phyloP scores from a whole-genome alignment of 2,113 vertebrate species.

The Gila orcuttii region DNA sequence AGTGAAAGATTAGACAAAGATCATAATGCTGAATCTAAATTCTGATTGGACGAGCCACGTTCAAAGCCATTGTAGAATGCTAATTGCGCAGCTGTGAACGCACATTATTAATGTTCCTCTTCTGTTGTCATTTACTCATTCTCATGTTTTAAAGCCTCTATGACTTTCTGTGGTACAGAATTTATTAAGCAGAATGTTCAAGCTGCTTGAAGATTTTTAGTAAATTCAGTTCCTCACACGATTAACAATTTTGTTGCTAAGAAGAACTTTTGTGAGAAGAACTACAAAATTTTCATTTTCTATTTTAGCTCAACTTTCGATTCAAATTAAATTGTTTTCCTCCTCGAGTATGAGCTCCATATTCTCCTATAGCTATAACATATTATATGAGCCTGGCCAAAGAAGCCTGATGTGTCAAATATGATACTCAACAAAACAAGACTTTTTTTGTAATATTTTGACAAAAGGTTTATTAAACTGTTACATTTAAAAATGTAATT shows the following conservation, averaged over 20 bases:
- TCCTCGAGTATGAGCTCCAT: too few relatives aligned
- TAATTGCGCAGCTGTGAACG: neutral
- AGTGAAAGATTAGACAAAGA: neutral
- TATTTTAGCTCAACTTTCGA: neutral
- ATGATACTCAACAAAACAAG: too few relatives aligned
- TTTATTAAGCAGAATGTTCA: neutral
- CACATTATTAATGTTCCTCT: neutral
- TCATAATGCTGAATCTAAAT: neutral
- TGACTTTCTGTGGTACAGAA: neutral
- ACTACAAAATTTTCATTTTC: neutral
- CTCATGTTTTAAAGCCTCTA: too few relatives aligned
- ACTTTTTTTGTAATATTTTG: too few relatives aligned
- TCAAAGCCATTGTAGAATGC: neutral
- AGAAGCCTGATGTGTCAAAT: neutral
- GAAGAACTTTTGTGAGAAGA: neutral
- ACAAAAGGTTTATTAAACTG: too few relatives aligned
- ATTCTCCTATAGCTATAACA: too few relatives aligned
- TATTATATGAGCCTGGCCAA: neutral
- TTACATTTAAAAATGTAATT: neutral
- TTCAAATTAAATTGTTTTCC: too few relatives aligned
- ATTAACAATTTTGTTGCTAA: neutral
- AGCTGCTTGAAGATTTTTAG: neutral
- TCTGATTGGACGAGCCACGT: neutral
- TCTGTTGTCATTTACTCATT: neutral
- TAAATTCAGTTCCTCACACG: neutral